Conservation (phyloP, 2,888 invertebrate genomes). For the Phyllotreta striolata region DNA sequence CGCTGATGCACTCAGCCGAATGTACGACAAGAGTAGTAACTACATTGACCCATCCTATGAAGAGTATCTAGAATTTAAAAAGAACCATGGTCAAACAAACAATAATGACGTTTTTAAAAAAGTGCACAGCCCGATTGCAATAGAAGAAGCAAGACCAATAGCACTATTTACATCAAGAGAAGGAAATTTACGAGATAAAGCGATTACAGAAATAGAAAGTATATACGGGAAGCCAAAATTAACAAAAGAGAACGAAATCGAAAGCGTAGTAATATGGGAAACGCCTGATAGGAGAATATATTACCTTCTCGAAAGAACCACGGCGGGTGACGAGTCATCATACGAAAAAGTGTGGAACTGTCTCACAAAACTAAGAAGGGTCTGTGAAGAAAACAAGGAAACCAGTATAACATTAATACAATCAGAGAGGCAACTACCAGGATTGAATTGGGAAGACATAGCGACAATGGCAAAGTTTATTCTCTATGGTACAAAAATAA, state of each 20-base stretch:
- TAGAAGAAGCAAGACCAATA: no score
- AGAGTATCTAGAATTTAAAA: neutral
- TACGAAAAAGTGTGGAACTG: conserved; percentile 13
- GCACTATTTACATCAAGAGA: no score
- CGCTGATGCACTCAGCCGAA: conserved; percentile 3
- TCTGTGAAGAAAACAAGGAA: conserved; percentile 19
- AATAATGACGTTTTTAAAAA: no score
- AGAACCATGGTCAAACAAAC: neutral
- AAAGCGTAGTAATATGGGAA: conserved; percentile 4
- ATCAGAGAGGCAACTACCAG: conserved; percentile 11
- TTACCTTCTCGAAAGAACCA: neutral
- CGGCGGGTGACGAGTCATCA: conserved; percentile 4
- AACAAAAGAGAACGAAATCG: neutral
- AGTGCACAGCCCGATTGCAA: no score
- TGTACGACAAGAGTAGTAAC: neutral
- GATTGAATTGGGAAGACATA: conserved; percentile 23
- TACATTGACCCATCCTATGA: neutral
- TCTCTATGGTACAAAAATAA: conserved; percentile 8
- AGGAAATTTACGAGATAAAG: neutral
- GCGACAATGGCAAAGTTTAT: conserved; percentile 19
- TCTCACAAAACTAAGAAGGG: conserved; percentile 2
- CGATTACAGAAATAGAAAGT: no score
- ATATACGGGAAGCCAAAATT: neutral
- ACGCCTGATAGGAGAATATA: neutral
- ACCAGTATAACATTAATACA: conserved; percentile 14